These are phyloP conservation scores for Callinectes sapidus DNA, from an alignment of 2,888 invertebrate species.

Conservation along the genomic window DNA sequence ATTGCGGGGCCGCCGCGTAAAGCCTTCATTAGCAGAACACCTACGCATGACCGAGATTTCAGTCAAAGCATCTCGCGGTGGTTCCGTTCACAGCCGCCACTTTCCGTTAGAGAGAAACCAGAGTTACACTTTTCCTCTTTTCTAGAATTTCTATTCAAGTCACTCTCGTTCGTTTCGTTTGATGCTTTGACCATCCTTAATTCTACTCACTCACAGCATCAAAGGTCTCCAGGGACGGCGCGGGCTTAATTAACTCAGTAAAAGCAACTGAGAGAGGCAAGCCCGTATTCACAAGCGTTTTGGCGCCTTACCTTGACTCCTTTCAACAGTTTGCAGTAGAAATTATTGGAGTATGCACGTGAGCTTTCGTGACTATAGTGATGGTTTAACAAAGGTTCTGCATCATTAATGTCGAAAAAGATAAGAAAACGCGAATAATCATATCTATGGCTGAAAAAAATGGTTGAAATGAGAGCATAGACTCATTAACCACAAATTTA, in stretches of 20 bases:
- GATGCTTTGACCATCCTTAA: neutral
- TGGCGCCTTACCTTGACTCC: too few species aligned
- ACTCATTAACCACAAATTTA: neutral
- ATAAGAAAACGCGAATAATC: too few species aligned
- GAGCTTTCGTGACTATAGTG: too few species aligned
- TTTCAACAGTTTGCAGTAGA: too few species aligned
- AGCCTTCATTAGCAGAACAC: neutral
- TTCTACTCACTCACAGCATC: neutral
- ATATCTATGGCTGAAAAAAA: too few species aligned
- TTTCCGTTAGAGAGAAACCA: neutral
- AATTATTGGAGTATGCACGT: too few species aligned
- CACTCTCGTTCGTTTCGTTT: neutral
- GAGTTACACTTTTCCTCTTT: too few species aligned
- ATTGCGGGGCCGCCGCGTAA: neutral
- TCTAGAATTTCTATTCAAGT: neutral
- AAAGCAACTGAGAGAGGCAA: neutral
- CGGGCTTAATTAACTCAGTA: neutral
- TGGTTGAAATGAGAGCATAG: too few species aligned
- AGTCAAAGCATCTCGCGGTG: neutral
- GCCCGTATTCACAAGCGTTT: neutral
- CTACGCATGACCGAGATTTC: neutral
- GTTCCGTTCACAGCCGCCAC: neutral
- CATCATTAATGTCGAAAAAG: too few species aligned
- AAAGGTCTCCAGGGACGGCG: neutral
- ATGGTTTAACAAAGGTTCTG: too few species aligned